A percentile compares a stretch with the other conserved stretches of the same genome.
These are phyloP conservation scores for Ctenomys sociabilis DNA, from an alignment of 2,113 vertebrate genomes.

Conservation along the genomic window DNA sequence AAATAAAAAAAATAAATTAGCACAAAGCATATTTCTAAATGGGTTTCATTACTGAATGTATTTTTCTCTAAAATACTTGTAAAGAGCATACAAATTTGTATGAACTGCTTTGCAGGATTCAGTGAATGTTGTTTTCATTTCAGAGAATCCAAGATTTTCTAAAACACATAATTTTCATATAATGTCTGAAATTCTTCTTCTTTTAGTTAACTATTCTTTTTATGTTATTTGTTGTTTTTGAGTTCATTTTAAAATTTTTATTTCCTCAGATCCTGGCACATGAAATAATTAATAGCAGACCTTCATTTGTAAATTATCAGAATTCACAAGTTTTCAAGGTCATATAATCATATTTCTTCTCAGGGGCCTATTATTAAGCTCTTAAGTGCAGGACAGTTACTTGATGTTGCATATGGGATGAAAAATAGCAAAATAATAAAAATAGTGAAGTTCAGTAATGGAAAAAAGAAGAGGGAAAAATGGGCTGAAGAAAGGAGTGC, in stretches of 20 bases:
- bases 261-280: neutral
- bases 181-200: neutral
- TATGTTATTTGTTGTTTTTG: neutral
- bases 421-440: neutral
- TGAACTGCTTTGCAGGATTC: neutral
- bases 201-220: neutral
- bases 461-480: neutral
- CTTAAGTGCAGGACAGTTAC: neutral
- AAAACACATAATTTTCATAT: neutral
- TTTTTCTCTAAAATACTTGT: conserved; percentile 32
- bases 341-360: neutral
- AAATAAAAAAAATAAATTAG: neutral
- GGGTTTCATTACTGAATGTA: conserved; percentile 18
- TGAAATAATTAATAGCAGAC: neutral
- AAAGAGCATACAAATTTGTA: neutral
- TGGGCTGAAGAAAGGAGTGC: neutral
- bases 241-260: neutral
- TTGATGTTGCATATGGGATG: neutral
- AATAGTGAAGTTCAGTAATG: neutral
- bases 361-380: neutral
- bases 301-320: neutral
- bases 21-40: neutral
- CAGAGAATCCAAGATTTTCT: neutral
- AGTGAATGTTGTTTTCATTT: neutral
- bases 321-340: neutral